Percentiles rank a stretch among this genome's conserved stretches.
Evolutionary conservation across 2,113 vertebrate species (phyloP).

Genomic region (Nycticorax nycticorax): DNA sequence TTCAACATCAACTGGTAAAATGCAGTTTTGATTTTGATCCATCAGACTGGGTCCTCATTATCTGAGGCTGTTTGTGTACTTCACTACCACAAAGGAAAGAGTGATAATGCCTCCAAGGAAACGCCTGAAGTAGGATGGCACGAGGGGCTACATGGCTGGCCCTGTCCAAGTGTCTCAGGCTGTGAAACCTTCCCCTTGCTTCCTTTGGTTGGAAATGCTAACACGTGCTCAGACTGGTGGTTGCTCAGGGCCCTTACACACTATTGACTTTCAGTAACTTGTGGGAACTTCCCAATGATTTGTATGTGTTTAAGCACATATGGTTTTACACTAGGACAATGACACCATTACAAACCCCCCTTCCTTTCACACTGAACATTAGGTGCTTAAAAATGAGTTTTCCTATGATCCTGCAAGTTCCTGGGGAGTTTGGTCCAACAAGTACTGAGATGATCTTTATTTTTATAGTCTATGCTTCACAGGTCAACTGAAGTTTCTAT

Average conservation of each 20-base stretch:
- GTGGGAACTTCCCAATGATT: neutral
- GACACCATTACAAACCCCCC: fast-evolving
- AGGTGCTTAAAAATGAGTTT: neutral
- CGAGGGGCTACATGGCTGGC: fast-evolving
- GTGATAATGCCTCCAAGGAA: neutral
- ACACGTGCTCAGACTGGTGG: fast-evolving
- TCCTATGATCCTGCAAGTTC: neutral
- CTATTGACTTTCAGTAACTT: neutral
- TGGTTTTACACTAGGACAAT: neutral
- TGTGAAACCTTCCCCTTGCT: neutral
- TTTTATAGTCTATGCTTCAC: neutral
- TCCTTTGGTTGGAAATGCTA: neutral
- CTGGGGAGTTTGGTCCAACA: neutral
- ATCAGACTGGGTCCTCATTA: neutral
- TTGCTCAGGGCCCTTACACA: fast-evolving
- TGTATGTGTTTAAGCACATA: neutral
- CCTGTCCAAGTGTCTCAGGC: neutral
- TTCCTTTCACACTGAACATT: neutral
- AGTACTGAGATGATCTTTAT: neutral
- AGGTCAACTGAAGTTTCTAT: neutral
- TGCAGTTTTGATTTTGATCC: neutral
- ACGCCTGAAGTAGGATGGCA: neutral
- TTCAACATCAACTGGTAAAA: neutral
- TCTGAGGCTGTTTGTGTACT: neutral
- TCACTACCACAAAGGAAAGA: neutral